Percentiles rank a stretch among this genome's conserved stretches.
Conservation (phyloP, 1,140 invertebrate species). For the Eriocheir sinensis region DNA sequence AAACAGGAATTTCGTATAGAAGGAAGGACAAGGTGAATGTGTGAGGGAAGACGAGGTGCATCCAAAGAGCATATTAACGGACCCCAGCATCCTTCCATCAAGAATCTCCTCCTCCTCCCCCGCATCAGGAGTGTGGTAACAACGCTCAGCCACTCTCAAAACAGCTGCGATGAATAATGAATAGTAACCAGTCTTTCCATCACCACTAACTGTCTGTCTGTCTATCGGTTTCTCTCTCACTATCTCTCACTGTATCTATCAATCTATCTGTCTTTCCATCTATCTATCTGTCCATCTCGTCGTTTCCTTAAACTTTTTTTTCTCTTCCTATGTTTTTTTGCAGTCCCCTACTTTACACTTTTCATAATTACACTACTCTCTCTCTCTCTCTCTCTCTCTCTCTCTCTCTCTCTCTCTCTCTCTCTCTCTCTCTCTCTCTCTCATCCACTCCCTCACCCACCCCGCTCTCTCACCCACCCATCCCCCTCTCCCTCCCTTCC, state of each 20-base stretch:
- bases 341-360: too few relatives aligned
- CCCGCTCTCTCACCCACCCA: slow-evolving; percentile 18
- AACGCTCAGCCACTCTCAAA: neutral
- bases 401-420: neutral
- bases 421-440: neutral
- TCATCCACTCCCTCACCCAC: too few relatives aligned
- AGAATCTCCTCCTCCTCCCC: neutral
- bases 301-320: too few relatives aligned
- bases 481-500: slow-evolving; percentile 19
- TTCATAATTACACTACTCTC: too few relatives aligned
- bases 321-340: too few relatives aligned
- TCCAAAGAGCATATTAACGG: neutral
- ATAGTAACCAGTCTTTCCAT: neutral
- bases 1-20: too few relatives aligned
- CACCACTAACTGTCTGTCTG: neutral
- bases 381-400: too few relatives aligned
- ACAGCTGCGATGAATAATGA: neutral
- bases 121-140: neutral
- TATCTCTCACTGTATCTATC: neutral
- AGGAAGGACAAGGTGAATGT: too few relatives aligned
- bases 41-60: too few relatives aligned
- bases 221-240: too few relatives aligned
- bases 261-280: too few relatives aligned
- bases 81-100: neutral
- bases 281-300: too few relatives aligned